A percentile compares a stretch with the other conserved stretches of the same genome.
Evolutionary conservation across 2,888 invertebrate species (phyloP).

Genomic region (Nycteola revayana): DNA sequence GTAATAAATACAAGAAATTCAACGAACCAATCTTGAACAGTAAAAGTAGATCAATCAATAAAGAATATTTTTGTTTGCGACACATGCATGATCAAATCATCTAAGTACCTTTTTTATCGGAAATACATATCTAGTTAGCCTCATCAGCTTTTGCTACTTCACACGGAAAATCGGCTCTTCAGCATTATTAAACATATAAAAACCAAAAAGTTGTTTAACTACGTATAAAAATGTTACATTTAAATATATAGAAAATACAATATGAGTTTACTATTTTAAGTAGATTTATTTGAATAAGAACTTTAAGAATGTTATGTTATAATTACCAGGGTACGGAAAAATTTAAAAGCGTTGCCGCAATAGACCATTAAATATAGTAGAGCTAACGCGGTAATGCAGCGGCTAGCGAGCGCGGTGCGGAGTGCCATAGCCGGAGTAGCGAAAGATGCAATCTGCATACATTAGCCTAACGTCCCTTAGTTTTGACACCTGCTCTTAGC

Average conservation of each 20-base stretch:
- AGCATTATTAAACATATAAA: no score
- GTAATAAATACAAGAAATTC: no score
- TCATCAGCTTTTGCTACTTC: no score
- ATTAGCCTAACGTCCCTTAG: slow-evolving; percentile 77
- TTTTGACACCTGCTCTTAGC: slow-evolving; percentile 77
- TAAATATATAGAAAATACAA: not conserved
- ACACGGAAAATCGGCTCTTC: no score
- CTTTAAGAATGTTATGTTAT: slow-evolving; percentile 6
- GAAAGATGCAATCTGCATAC: slow-evolving; percentile 79
- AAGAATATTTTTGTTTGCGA: no score
- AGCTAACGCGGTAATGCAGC: slow-evolving; percentile 57
- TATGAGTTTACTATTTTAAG: not conserved
- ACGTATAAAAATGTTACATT: no score
- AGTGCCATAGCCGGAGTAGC: slow-evolving; percentile 42
- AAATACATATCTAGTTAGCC: no score
- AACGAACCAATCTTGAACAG: no score
- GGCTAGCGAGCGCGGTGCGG: slow-evolving; percentile 31
- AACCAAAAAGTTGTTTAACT: no score
- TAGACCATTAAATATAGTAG: slow-evolving; percentile 57
- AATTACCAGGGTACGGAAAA: slow-evolving; percentile 18
- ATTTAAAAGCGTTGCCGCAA: slow-evolving; percentile 31
- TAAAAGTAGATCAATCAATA: no score
- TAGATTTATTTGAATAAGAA: not conserved
- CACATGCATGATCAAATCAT: no score
- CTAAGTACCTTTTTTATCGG: no score